phyloP scores from a whole-genome alignment of 2,797 vertebrate genomes.

The Ibycter americanus region DNA sequence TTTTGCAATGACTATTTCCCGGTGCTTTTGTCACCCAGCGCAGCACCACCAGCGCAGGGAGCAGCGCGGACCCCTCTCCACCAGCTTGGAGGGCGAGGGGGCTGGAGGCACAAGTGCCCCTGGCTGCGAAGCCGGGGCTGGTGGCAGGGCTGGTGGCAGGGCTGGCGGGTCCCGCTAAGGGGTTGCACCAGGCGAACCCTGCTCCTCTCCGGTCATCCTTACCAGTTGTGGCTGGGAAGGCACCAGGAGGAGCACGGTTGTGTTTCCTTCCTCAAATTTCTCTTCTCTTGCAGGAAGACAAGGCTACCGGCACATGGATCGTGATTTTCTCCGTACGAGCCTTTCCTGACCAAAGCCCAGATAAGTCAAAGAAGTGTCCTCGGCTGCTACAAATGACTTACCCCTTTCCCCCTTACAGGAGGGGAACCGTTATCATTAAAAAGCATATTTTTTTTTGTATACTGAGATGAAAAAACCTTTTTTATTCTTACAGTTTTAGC shows the following conservation, averaged over 20 bases:
- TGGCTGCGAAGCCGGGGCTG: not conserved
- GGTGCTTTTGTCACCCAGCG: not conserved
- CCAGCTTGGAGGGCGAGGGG: not conserved
- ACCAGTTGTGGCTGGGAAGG: not conserved
- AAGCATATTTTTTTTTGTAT: fast-evolving
- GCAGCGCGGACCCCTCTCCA: fast-evolving
- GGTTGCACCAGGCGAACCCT: not conserved
- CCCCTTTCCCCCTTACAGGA: not conserved
- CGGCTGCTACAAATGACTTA: not conserved
- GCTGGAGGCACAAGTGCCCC: not conserved
- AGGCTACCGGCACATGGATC: not conserved
- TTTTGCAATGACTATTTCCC: not conserved
- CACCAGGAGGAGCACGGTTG: not conserved
- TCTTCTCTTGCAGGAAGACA: not conserved
- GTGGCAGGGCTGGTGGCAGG: not conserved
- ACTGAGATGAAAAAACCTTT: not conserved
- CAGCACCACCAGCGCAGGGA: not conserved
- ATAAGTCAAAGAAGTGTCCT: not conserved
- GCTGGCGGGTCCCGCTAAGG: not conserved
- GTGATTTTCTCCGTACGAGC: fast-evolving
- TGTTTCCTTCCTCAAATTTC: not conserved
- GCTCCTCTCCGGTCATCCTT: not conserved
- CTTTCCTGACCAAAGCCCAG: not conserved
- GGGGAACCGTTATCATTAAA: not conserved
- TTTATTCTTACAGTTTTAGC: not conserved